A percentile compares a stretch with the other conserved stretches of the same genome.
These are phyloP conservation scores for Enteromius afrohamiltoni DNA, from an alignment of 2,797 vertebrate species.

Conservation along the genomic window DNA sequence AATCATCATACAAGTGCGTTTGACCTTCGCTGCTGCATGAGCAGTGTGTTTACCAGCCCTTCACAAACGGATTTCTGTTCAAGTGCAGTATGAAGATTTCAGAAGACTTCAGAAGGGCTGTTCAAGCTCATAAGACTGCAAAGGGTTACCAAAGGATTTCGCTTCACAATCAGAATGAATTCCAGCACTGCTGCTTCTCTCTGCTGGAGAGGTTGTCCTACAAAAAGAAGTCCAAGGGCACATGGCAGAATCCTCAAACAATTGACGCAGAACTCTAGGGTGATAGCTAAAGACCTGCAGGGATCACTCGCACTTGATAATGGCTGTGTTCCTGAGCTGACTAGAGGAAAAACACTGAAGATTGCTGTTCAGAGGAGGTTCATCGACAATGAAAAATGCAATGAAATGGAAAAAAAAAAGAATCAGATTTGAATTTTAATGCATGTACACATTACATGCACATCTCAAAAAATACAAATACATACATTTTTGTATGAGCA, in stretches of 20 bases:
- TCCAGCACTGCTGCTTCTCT: slow-evolving; percentile 25
- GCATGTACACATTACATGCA: not conserved
- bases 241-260: slow-evolving; percentile 28
- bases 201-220: slow-evolving; percentile 24
- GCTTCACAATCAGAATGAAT: slow-evolving; percentile 20
- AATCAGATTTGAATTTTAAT: not conserved
- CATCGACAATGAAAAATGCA: not conserved
- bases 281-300: slow-evolving; percentile 19
- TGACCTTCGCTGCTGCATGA: slow-evolving; percentile 14
- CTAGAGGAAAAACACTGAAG: not conserved
- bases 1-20: slow-evolving; percentile 3
- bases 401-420: not conserved
- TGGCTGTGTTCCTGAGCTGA: slow-evolving; percentile 21
- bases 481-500: not conserved
- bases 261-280: slow-evolving; percentile 15
- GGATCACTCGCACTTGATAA: slow-evolving; percentile 15
- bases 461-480: not conserved
- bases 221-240: slow-evolving; percentile 23
- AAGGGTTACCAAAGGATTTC: slow-evolving; percentile 15
- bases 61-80: slow-evolving; percentile 7
- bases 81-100: slow-evolving; percentile 9
- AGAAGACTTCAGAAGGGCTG: slow-evolving; percentile 21
- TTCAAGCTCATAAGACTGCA: slow-evolving; percentile 13
- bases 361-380: not conserved
- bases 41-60: slow-evolving; percentile 17